Evolutionary conservation across 2,113 vertebrate genomes (phyloP).

Genomic region (Myodes glareolus): DNA sequence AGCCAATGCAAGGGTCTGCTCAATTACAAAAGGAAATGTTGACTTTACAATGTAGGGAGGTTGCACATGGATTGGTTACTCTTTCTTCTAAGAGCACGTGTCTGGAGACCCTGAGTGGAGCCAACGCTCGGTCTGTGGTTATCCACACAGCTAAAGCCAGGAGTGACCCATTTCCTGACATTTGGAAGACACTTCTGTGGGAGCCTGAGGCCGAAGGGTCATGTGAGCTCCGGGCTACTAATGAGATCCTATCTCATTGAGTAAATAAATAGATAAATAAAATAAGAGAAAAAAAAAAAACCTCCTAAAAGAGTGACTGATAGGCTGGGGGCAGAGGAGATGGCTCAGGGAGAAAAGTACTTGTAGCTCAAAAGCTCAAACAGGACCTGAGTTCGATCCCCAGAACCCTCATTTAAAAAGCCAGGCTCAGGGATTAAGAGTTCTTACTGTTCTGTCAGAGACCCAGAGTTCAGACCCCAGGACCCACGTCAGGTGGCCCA

Average conservation of each 20-base stretch:
- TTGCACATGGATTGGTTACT: neutral
- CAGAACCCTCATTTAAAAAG: neutral
- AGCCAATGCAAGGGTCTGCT: neutral
- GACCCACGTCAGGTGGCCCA: neutral
- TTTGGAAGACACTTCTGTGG: neutral
- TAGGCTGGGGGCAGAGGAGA: neutral
- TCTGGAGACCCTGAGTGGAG: neutral
- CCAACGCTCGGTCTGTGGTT: neutral
- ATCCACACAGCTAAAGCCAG: neutral
- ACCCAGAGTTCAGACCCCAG: neutral
- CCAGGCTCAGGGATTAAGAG: neutral
- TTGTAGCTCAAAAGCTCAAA: neutral
- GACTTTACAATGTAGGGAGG: neutral
- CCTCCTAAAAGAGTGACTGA: neutral
- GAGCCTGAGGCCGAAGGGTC: neutral
- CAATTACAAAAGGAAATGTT: neutral
- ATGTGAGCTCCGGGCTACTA: neutral
- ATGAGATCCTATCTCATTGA: neutral
- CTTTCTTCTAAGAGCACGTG: neutral
- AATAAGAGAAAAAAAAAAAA: neutral
- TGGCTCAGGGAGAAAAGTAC: neutral
- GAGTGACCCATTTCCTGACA: neutral
- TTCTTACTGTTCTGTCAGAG: neutral
- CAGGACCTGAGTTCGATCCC: neutral
- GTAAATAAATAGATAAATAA: neutral